These are phyloP conservation scores for Cyclargus thomasi DNA, from an alignment of 1,140 invertebrate genomes.

Conservation along the genomic window DNA sequence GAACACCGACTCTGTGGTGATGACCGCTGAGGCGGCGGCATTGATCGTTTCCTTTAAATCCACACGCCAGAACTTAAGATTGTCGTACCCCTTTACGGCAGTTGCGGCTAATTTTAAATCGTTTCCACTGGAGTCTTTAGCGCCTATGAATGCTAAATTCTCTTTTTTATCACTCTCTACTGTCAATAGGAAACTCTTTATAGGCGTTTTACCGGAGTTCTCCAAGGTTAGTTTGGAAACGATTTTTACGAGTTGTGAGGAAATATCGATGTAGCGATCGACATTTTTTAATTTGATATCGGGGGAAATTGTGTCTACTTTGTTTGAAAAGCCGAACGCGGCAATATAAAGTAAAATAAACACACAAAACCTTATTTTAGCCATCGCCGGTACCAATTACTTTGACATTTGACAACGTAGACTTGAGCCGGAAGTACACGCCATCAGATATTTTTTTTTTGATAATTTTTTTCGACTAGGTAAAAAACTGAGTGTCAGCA, in stretches of 20 bases:
- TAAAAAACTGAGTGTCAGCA: too few species aligned
- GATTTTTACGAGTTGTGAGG: conserved; percentile 92
- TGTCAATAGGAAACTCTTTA: conserved; percentile 83
- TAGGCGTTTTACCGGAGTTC: conserved; percentile 83
- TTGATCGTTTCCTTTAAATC: conserved; percentile 79
- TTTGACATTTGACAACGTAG: conserved; percentile 59
- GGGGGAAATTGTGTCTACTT: conserved; percentile 55
- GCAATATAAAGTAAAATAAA: conserved; percentile 46
- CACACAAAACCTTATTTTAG: conserved; percentile 48
- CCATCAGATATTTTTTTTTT: conserved; percentile 36
- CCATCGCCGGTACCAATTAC: conserved; percentile 56
- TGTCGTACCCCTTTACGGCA: conserved; percentile 72
- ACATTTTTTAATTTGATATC: conserved; percentile 87
- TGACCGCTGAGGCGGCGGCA: conserved; percentile 76
- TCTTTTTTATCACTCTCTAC: conserved; percentile 79
- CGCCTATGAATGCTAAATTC: conserved; percentile 85
- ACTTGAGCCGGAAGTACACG: conserved; percentile 61
- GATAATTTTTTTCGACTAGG: not conserved
- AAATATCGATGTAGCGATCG: conserved; percentile 89
- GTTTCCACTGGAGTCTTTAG: conserved; percentile 79
- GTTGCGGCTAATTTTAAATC: conserved; percentile 78
- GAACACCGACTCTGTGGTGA: conserved; percentile 85
- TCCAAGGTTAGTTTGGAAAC: conserved; percentile 86
- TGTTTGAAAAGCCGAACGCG: conserved; percentile 41
- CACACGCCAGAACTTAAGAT: conserved; percentile 77